Percentiles rank a stretch among this genome's conserved stretches.
Conservation (phyloP, 2,113 vertebrate genomes). For the Climacteris rufus region DNA sequence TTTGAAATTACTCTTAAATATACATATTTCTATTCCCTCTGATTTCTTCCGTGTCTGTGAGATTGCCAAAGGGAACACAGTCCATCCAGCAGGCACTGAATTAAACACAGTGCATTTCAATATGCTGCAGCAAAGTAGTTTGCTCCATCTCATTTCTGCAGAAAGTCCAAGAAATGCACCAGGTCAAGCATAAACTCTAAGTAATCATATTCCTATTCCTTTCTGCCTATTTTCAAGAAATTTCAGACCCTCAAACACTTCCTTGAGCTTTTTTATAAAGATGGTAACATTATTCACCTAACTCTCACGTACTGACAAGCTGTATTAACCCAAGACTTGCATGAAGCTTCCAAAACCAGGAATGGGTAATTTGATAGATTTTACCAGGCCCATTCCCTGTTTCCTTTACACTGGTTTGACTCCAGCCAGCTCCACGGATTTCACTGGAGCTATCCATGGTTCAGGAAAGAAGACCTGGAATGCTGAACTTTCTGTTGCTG, state of each 20-base stretch:
- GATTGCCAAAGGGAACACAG: not conserved
- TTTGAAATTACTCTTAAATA: not conserved
- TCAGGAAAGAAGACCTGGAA: not conserved
- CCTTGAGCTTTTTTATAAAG: not conserved
- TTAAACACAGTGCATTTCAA: not conserved
- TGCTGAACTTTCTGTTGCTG: not conserved
- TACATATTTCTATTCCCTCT: not conserved
- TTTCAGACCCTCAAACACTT: not conserved
- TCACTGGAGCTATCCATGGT: not conserved
- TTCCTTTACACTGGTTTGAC: not conserved
- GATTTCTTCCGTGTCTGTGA: not conserved
- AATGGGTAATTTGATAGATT: not conserved
- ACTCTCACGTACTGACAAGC: not conserved
- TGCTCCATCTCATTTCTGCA: not conserved
- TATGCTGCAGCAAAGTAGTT: not conserved
- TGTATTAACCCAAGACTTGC: not conserved
- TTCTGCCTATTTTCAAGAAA: not conserved
- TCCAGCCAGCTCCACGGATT: not conserved
- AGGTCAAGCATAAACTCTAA: not conserved
- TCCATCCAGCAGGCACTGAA: not conserved
- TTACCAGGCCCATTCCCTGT: not conserved
- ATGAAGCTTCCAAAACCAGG: not conserved
- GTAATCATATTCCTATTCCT: not conserved
- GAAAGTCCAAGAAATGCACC: not conserved
- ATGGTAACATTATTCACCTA: not conserved